phyloP scores from a whole-genome alignment of 2,113 vertebrate genomes.

The Echinops telfairi region DNA sequence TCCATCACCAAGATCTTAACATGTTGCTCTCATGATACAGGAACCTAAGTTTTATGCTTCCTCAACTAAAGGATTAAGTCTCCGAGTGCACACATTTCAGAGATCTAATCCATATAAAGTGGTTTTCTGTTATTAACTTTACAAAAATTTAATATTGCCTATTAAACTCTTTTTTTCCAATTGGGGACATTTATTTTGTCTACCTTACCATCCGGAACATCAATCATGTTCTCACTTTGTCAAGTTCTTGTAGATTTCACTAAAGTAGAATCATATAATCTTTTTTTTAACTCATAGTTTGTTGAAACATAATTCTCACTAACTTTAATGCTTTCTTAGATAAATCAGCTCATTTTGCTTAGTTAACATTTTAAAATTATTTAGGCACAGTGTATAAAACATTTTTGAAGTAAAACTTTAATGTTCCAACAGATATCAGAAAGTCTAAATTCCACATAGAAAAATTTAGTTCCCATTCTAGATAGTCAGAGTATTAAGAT shows the following conservation, averaged over 20 bases:
- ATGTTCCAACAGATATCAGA: background rate
- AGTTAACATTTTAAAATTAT: background rate
- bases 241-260: slow-evolving; percentile 47
- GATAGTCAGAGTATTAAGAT: background rate
- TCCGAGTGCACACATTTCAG: background rate
- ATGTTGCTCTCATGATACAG: background rate
- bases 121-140: background rate
- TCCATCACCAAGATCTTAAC: background rate
- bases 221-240: slow-evolving; percentile 21
- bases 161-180: background rate
- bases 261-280: slow-evolving; percentile 50
- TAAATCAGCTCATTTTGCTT: background rate
- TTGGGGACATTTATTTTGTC: slow-evolving; percentile 6
- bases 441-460: background rate
- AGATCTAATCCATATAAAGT: background rate
- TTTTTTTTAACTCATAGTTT: slow-evolving; percentile 40
- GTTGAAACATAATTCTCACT: slow-evolving; percentile 5
- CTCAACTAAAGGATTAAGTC: background rate
- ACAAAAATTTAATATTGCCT: slow-evolving; percentile 1
- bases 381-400: background rate
- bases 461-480: background rate
- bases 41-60: background rate
- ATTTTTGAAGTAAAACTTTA: background rate
- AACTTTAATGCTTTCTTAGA: slow-evolving; percentile 49
- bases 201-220: slow-evolving; percentile 43